These are phyloP conservation scores for Tragelaphus strepsiceros DNA, from an alignment of 2,113 vertebrate genomes.

Conservation along the genomic window DNA sequence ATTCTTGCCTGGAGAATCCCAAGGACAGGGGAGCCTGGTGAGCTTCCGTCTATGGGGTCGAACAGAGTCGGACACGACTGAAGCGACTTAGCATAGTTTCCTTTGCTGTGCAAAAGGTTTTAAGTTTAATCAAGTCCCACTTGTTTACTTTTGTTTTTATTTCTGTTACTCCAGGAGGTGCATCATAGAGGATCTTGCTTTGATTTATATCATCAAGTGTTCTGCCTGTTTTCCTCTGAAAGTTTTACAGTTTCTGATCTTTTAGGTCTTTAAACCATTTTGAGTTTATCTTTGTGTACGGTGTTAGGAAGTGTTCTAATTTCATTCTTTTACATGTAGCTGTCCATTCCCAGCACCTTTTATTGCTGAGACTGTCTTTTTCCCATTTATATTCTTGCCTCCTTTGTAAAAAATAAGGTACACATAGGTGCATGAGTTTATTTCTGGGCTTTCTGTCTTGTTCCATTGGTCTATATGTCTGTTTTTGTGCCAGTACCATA, in stretches of 20 bases:
- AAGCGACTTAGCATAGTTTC: too few relatives aligned
- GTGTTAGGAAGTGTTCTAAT: neutral
- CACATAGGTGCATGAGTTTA: neutral
- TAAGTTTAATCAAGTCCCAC: neutral
- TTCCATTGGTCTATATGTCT: neutral
- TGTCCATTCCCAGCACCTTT: neutral
- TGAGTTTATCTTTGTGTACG: neutral
- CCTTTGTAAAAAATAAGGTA: neutral
- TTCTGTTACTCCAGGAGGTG: neutral
- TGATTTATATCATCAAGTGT: neutral
- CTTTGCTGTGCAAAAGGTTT: neutral
- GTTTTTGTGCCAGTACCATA: neutral
- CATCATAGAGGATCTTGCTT: neutral
- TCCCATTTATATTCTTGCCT: neutral
- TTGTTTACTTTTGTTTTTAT: neutral
- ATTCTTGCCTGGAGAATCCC: too few relatives aligned
- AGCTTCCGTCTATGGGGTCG: too few relatives aligned
- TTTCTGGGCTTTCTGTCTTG: neutral
- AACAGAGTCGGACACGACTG: too few relatives aligned
- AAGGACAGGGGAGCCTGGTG: too few relatives aligned
- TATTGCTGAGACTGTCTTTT: neutral
- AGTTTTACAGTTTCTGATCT: neutral
- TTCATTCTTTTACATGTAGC: neutral
- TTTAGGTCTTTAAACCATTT: neutral
- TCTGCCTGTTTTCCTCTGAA: neutral